Percentiles rank a stretch among this genome's conserved stretches.
Evolutionary conservation across 1,140 invertebrate species (phyloP).

Genomic region (Bombus breviceps): DNA sequence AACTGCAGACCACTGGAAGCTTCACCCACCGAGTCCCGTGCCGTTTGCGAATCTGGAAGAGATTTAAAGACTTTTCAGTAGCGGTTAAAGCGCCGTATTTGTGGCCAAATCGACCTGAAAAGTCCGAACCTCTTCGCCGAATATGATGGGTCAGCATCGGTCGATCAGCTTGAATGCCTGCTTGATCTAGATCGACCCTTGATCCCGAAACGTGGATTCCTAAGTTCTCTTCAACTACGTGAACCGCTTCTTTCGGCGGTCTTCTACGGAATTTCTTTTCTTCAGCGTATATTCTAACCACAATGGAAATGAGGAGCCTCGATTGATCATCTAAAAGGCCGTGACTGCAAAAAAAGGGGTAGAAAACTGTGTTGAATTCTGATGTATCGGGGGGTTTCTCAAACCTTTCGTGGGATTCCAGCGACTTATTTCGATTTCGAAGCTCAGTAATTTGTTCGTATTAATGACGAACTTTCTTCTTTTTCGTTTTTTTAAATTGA

Average conservation of each 20-base stretch:
- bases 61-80: slow-evolving; percentile 53
- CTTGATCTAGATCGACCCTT: slow-evolving; percentile 1
- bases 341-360: background rate
- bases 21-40: background rate
- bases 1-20: slow-evolving; percentile 15
- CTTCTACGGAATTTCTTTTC: background rate
- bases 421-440: background rate
- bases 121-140: slow-evolving; percentile 17
- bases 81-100: slow-evolving; percentile 35
- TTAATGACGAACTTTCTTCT: background rate
- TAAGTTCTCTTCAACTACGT: background rate
- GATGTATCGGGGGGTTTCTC: background rate
- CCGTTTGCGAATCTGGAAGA: slow-evolving; percentile 4
- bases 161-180: slow-evolving; percentile 8
- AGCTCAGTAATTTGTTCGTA: background rate
- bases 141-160: slow-evolving; percentile 35
- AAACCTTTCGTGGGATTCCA: background rate
- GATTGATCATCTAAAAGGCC: background rate
- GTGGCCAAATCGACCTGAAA: slow-evolving; percentile 5
- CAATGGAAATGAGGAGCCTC: background rate
- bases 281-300: background rate
- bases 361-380: background rate
- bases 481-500: background rate
- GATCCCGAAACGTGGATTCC: background rate
- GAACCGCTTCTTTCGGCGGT: background rate